Percentiles rank a stretch among this genome's conserved stretches.
phyloP scores from a whole-genome alignment of 2,113 vertebrate species.

The Mohoua ochrocephala region DNA sequence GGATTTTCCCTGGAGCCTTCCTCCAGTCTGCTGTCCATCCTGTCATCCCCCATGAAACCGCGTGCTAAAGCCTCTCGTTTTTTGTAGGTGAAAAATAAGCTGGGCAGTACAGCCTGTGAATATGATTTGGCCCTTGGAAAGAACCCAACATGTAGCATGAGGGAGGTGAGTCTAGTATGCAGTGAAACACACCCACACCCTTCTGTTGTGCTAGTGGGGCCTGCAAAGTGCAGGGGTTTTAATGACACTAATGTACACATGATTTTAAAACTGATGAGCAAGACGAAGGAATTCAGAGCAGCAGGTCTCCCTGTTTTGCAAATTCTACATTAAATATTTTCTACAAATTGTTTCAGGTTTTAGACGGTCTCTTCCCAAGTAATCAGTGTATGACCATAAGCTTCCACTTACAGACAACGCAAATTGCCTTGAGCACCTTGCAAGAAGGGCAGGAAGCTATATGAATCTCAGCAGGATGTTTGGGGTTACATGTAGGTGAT shows the following conservation, averaged over 20 bases:
- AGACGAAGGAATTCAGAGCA: neutral
- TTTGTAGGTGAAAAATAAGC: neutral
- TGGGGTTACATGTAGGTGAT: neutral
- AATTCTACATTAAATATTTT: neutral
- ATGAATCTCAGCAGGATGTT: neutral
- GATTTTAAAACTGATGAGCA: neutral
- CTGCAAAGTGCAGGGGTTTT: neutral
- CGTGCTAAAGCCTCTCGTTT: neutral
- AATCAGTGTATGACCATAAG: neutral
- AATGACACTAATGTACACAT: neutral
- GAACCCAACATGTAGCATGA: neutral
- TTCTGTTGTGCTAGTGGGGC: neutral
- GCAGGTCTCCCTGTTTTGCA: neutral
- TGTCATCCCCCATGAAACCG: neutral
- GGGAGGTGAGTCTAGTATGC: neutral
- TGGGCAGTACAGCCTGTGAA: neutral
- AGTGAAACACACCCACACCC: neutral
- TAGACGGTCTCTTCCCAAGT: neutral
- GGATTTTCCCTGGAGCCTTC: neutral
- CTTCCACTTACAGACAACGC: neutral
- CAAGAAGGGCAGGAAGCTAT: neutral
- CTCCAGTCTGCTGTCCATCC: neutral
- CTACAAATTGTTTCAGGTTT: neutral
- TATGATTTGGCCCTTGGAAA: neutral
- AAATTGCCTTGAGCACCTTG: neutral